Evolutionary conservation across 64 coral and sea anemone species (phyloP).

Genomic region (Trachythela sp.): DNA sequence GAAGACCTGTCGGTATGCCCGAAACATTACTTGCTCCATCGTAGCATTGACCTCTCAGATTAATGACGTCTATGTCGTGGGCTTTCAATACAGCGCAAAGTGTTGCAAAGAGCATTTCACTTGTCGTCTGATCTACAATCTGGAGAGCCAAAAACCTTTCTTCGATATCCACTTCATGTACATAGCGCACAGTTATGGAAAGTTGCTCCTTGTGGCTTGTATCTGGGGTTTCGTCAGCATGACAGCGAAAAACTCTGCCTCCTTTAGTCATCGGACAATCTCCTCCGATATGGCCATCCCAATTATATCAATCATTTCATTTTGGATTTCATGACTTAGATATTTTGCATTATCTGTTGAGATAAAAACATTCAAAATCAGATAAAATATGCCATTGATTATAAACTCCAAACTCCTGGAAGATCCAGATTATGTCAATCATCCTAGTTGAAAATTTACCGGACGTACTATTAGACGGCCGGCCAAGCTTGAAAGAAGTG

Average conservation of each 20-base stretch:
- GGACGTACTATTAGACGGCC: too few species aligned
- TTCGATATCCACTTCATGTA: neutral
- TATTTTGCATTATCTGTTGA: neutral
- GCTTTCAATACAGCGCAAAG: neutral
- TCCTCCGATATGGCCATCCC: neutral
- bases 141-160: neutral
- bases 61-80: neutral
- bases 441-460: too few species aligned
- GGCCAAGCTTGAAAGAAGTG: too few species aligned
- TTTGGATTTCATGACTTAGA: neutral
- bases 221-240: neutral
- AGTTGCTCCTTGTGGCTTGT: neutral
- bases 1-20: neutral
- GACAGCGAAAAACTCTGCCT: neutral
- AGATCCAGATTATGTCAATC: too few species aligned
- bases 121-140: neutral
- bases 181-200: neutral
- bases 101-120: neutral
- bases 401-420: too few species aligned
- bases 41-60: neutral
- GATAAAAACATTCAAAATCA: neutral
- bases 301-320: neutral
- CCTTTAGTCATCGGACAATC: neutral
- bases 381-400: too few species aligned
- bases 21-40: slow-evolving; percentile 10